Conservation (phyloP, 2,888 invertebrate species). For the Agrotis exclamationis region DNA sequence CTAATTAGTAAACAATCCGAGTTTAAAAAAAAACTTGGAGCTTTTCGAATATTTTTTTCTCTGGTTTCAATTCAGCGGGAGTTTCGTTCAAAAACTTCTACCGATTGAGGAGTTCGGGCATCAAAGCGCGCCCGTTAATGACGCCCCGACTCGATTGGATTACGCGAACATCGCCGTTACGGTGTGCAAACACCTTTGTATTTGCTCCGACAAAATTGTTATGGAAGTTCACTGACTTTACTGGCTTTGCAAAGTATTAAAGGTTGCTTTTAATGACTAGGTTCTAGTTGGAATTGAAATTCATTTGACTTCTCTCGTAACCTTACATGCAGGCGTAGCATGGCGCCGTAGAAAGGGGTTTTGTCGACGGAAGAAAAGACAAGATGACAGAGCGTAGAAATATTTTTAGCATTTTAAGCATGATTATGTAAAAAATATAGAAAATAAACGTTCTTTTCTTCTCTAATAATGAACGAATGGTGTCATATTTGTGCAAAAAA, state of each 20-base stretch:
- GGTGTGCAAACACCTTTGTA: slow-evolving; percentile 30
- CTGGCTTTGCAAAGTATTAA: not conserved
- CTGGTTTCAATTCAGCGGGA: slow-evolving; percentile 26
- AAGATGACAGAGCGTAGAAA: no score
- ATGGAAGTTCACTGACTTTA: not conserved
- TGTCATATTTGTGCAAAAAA: no score
- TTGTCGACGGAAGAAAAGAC: no score
- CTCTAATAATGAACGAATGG: no score
- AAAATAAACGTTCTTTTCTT: no score
- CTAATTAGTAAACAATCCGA: slow-evolving; percentile 17
- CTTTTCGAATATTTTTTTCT: slow-evolving; percentile 2
- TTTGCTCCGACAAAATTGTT: not conserved
- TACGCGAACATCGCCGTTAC: slow-evolving; percentile 21
- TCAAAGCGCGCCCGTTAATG: slow-evolving; percentile 49
- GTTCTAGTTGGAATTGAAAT: no score
- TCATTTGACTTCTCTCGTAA: no score
- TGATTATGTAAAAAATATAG: no score
- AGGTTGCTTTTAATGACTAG: no score
- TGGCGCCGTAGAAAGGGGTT: no score
- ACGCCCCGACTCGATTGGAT: slow-evolving; percentile 39
- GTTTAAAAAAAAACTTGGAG: slow-evolving; percentile 4
- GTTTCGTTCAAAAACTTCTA: slow-evolving; percentile 27
- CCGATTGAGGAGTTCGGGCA: slow-evolving; percentile 27
- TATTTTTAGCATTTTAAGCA: no score
- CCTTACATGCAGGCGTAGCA: no score